Evolutionary conservation across 2,797 vertebrate genomes (phyloP).

Genomic region (Tapirus indicus): DNA sequence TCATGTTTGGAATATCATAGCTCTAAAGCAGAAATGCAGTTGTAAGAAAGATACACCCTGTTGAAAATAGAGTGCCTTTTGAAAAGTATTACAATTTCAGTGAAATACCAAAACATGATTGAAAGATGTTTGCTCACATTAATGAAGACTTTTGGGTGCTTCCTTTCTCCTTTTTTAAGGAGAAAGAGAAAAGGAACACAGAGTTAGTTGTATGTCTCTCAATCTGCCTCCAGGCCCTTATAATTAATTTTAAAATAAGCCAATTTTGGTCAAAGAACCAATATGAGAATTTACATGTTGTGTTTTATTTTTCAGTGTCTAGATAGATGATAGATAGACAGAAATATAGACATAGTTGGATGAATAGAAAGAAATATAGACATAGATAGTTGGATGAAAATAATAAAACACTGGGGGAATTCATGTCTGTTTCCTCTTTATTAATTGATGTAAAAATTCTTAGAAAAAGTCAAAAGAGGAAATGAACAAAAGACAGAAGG

Average conservation of each 20-base stretch:
- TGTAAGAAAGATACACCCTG: neutral
- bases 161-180: neutral
- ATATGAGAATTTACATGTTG: neutral
- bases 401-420: neutral
- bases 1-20: neutral
- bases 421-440: neutral
- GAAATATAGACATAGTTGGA: neutral
- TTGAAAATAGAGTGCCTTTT: neutral
- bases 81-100: neutral
- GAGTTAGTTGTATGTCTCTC: neutral
- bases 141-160: neutral
- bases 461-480: neutral
- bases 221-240: neutral
- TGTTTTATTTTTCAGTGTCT: neutral
- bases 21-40: slow-evolving; percentile 10
- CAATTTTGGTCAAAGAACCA: neutral
- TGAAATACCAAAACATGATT: neutral
- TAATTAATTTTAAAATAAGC: neutral
- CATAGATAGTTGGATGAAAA: neutral
- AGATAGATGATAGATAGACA: neutral
- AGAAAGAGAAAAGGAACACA: neutral
- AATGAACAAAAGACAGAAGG: neutral
- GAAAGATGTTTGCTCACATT: neutral
- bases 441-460: neutral
- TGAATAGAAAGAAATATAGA: neutral